Conservation (phyloP, 2,797 vertebrate species). For the Manis crassicaudata region DNA sequence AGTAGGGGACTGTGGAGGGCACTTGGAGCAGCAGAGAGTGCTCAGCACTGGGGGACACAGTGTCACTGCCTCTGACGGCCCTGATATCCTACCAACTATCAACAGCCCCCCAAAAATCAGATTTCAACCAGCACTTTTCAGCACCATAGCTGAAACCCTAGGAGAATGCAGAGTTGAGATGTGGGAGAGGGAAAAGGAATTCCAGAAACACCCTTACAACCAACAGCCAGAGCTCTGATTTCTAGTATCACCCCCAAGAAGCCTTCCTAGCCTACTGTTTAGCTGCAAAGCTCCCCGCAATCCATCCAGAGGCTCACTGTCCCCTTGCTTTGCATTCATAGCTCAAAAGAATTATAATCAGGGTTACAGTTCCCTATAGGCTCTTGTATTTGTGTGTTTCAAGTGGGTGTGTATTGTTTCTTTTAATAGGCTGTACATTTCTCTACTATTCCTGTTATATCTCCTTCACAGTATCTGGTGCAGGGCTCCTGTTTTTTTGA, state of each 20-base stretch:
- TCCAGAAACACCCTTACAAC: not conserved
- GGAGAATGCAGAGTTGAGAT: not conserved
- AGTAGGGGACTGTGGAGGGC: not conserved
- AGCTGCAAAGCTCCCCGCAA: not conserved
- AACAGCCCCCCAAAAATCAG: not conserved
- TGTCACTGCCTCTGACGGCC: no score
- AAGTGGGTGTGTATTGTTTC: constrained; percentile 56
- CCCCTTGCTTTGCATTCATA: not conserved
- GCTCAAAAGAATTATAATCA: not conserved
- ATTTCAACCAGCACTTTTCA: not conserved
- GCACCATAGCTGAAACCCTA: not conserved
- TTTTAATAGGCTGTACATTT: constrained; percentile 50
- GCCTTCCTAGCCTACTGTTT: not conserved
- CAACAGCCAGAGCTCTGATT: not conserved
- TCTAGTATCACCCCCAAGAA: constrained; percentile 16
- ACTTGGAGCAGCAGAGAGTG: not conserved
- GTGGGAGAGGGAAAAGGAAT: not conserved
- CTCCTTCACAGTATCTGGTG: not conserved
- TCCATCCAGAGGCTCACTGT: not conserved
- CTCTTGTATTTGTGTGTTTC: constrained; percentile 50
- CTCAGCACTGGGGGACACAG: not conserved
- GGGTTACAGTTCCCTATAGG: not conserved
- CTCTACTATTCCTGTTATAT: constrained; percentile 40
- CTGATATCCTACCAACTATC: not conserved
- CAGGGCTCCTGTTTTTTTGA: constrained; percentile 30